Conservation (phyloP, 2,113 vertebrate genomes). For the Tachysurus fulvidraco region DNA sequence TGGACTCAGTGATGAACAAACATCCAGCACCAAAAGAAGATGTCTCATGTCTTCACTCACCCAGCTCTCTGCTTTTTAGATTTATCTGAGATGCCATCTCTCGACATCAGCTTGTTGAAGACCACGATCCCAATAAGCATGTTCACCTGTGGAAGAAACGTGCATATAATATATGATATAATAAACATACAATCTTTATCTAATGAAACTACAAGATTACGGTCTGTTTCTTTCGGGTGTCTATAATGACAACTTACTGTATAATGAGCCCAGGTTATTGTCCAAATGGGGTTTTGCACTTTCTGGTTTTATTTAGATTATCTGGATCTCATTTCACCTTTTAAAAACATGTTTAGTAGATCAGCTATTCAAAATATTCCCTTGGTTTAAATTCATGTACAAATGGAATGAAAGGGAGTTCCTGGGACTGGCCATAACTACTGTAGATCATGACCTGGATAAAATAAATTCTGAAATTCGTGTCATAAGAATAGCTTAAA, state of each 20-base stretch:
- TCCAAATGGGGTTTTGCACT: not conserved
- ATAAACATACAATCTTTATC: not conserved
- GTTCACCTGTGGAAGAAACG: constrained; percentile 82
- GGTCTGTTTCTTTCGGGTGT: not conserved
- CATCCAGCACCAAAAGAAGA: not conserved
- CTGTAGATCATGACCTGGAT: not conserved
- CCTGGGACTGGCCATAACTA: not conserved
- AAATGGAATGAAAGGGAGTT: not conserved
- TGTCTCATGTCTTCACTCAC: constrained; percentile 74
- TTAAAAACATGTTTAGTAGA: not conserved
- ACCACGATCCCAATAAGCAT: constrained; percentile 98
- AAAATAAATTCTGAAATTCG: not conserved
- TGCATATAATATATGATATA: not conserved
- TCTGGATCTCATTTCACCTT: not conserved
- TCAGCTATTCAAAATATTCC: not conserved
- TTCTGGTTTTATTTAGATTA: not conserved
- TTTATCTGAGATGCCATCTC: constrained; percentile 98
- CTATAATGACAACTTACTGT: not conserved
- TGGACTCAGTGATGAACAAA: constrained; percentile 16
- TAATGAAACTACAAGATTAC: not conserved
- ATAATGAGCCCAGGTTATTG: not conserved
- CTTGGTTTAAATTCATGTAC: not conserved
- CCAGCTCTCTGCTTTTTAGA: constrained; percentile 98
- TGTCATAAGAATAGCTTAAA: not conserved
- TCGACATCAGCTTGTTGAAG: constrained; percentile 98